A percentile compares a stretch with the other conserved stretches of the same genome.
Conservation (phyloP, 2,113 vertebrate species). For the Mustela lutreola region DNA sequence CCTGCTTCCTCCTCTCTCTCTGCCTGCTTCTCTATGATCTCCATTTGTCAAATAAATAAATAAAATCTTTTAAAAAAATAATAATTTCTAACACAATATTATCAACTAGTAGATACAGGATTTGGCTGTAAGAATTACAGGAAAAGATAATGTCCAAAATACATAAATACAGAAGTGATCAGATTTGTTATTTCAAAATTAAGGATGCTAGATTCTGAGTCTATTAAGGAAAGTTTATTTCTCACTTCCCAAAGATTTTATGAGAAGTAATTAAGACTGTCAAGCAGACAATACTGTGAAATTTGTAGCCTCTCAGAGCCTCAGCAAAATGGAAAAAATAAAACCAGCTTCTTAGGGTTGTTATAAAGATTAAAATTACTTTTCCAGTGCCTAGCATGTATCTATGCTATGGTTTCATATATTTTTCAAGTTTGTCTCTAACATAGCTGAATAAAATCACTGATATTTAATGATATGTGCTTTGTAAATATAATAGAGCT, state of each 20-base stretch:
- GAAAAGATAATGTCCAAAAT: background rate
- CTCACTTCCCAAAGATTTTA: background rate
- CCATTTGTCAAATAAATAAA: no score
- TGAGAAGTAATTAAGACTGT: background rate
- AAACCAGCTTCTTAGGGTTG: background rate
- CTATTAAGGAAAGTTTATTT: background rate
- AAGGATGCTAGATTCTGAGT: background rate
- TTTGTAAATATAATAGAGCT: background rate
- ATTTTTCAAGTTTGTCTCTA: conserved; percentile 8
- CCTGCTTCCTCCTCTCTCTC: no score
- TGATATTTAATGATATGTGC: conserved; percentile 38
- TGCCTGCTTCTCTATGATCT: no score
- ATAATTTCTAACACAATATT: background rate
- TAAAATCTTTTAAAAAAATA: no score
- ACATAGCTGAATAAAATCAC: background rate
- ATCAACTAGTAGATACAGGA: background rate
- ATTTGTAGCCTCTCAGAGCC: background rate
- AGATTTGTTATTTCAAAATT: background rate
- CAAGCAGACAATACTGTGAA: background rate
- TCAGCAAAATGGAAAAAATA: background rate
- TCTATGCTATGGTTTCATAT: background rate
- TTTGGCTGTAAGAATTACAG: background rate
- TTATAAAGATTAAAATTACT: conserved; percentile 1
- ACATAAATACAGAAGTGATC: background rate
- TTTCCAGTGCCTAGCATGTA: background rate